These are phyloP conservation scores for Equus przewalskii DNA, from an alignment of 2,113 vertebrate species.

Conservation along the genomic window DNA sequence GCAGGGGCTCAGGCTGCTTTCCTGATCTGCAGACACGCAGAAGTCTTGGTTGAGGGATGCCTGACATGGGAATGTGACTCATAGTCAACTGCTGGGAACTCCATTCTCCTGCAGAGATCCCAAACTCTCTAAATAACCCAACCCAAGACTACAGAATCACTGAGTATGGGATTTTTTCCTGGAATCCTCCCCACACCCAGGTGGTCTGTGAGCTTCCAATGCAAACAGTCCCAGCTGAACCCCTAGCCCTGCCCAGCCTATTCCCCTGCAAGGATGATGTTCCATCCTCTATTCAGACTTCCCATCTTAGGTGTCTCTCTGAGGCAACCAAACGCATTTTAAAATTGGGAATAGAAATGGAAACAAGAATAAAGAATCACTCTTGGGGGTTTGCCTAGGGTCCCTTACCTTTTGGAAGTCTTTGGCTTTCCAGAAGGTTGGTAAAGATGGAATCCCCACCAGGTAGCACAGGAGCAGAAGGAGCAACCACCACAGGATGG, in stretches of 20 bases:
- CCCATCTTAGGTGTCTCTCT: neutral
- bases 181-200: neutral
- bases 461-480: neutral
- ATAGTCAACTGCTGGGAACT: neutral
- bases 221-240: neutral
- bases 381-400: neutral
- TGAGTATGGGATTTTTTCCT: neutral
- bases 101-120: neutral
- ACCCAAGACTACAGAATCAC: too few species aligned
- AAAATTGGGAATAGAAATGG: neutral
- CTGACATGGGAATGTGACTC: neutral
- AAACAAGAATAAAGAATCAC: neutral
- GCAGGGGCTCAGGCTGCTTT: neutral
- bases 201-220: neutral
- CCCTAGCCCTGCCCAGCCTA: too few species aligned
- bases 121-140: neutral
- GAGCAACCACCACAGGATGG: neutral
- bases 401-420: neutral
- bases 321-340: neutral
- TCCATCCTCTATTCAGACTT: neutral
- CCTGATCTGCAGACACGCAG: too few species aligned
- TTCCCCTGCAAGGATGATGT: neutral
- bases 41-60: neutral
- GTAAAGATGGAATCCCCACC: neutral
- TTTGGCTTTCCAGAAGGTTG: accelerated